Base-by-base conservation (phyloP, 2,888 invertebrate genomes). In the Drosophila emarginata region DNA sequence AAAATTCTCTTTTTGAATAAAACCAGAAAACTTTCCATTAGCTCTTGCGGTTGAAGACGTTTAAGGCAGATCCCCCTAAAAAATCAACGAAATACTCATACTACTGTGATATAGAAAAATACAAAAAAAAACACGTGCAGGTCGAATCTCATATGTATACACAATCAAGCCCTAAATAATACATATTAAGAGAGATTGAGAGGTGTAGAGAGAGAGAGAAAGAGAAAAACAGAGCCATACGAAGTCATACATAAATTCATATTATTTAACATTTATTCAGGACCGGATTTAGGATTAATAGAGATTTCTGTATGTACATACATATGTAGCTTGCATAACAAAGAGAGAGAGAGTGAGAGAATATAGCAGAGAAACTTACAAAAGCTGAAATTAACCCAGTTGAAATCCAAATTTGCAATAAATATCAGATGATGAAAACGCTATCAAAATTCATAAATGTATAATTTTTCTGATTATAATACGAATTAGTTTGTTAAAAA, bases 21-120 rank as follows among this genome's bases (percentile, higher is more conserved):
- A 28, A 51, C 36, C 45, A 21, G 32, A 78, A 82, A 82, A 82
- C 63, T 82, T 87, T 87, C 79, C 82, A 74, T 61, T 86, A 64
- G 65, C 61, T 52, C 2, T 39, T n/a, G 45, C 45, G 11, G 18
- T 21, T 9, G 40, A 45, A 9, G 40, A 18, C 18, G 9, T 45
- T 45, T 11, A 70, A 37, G 18, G 76, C 71, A 67, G 72, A 70
- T 67, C 45, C 58, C 64, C 32, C 75, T 52, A 21, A 18, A 21
- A 21, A 45, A 45, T 45, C 45, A 18, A 18, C 18, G 11, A 67
- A 72, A 73, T 67, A 79, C 64, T 66, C 72, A 68, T 61, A 57
- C 61, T 45, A 57, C 14, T 28, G 9, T 9, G 69, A 58, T 51
- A 53, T n/a, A 57, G 56, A 81, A 51, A 39, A 57, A 73, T n/a